Conservation (phyloP, 2,888 invertebrate species). For the Drosophila algonquin region DNA sequence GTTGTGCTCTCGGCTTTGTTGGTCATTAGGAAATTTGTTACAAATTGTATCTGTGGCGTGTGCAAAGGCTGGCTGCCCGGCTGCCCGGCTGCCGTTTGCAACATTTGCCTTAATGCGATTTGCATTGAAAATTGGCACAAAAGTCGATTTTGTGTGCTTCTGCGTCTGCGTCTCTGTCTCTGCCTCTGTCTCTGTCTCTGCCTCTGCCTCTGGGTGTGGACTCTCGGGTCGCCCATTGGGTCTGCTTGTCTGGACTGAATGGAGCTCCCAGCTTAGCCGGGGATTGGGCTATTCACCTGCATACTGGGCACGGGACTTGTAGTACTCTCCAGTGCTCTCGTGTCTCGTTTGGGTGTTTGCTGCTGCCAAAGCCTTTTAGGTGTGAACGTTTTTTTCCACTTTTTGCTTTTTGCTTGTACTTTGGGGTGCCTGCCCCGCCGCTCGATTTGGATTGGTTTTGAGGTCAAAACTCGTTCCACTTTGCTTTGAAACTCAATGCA, state of each 20-base stretch:
- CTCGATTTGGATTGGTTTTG: slow-evolving; percentile 46
- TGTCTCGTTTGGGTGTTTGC: slow-evolving; percentile 37
- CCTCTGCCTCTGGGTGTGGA: slow-evolving; percentile 33
- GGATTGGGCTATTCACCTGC: slow-evolving; percentile 48
- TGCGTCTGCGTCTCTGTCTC: background rate
- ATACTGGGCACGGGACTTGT: background rate
- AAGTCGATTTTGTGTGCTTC: slow-evolving; percentile 46
- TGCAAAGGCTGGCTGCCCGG: slow-evolving; percentile 12
- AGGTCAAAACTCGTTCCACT: slow-evolving; percentile 36
- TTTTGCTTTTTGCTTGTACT: slow-evolving; percentile 17
- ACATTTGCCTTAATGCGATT: slow-evolving; percentile 75
- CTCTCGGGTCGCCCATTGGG: slow-evolving; percentile 17
- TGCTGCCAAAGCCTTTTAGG: slow-evolving; percentile 60
- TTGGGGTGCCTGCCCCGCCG: background rate
- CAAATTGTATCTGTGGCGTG: slow-evolving; percentile 62
- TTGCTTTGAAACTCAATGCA: slow-evolving; percentile 36
- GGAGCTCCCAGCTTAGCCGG: slow-evolving; percentile 21
- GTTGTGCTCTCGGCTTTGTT: slow-evolving; percentile 20
- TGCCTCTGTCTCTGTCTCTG: too few species aligned
- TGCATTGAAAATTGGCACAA: slow-evolving; percentile 76
- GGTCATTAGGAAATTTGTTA: slow-evolving; percentile 57
- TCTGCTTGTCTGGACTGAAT: slow-evolving; percentile 3
- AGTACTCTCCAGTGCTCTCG: too few species aligned
- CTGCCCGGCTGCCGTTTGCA: slow-evolving; percentile 47
- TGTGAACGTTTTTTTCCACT: slow-evolving; percentile 54